Conservation (phyloP, 92 coral and sea anemone species). For the Palythoa caribaeorum region DNA sequence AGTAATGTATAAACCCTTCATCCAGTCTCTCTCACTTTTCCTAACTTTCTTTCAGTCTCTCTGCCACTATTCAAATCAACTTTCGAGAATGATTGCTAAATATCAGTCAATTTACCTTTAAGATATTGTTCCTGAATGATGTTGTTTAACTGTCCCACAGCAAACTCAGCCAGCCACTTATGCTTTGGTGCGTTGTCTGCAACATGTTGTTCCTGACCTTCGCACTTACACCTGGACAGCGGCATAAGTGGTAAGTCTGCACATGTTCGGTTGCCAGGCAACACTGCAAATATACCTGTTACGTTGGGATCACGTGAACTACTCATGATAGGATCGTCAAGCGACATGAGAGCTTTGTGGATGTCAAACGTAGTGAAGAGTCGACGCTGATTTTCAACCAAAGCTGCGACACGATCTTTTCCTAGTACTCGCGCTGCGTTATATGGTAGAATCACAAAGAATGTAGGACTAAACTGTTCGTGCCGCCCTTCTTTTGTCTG, state of each 20-base stretch:
- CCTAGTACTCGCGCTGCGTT: slow-evolving; percentile 73
- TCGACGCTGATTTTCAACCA: slow-evolving; percentile 78
- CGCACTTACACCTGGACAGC: slow-evolving; percentile 78
- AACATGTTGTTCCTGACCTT: slow-evolving; percentile 65
- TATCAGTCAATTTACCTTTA: slow-evolving; percentile 30
- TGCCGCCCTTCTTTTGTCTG: slow-evolving; percentile 74
- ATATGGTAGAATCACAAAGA: slow-evolving; percentile 75
- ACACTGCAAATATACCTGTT: slow-evolving; percentile 73
- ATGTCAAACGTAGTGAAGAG: slow-evolving; percentile 77
- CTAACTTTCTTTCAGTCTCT: no score
- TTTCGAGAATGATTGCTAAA: neutral
- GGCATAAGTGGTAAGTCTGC: slow-evolving; percentile 79
- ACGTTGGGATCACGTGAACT: slow-evolving; percentile 55
- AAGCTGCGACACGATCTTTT: slow-evolving; percentile 59
- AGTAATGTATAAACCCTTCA: no score
- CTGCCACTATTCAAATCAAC: no score
- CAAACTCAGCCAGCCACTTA: slow-evolving; percentile 58
- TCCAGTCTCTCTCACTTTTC: no score
- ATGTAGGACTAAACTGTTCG: slow-evolving; percentile 73
- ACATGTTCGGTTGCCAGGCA: slow-evolving; percentile 81
- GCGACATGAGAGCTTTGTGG: slow-evolving; percentile 74
- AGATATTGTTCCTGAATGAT: slow-evolving; percentile 54
- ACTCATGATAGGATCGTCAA: slow-evolving; percentile 61
- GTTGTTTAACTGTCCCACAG: slow-evolving; percentile 54
- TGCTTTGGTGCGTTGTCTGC: slow-evolving; percentile 32